These are phyloP conservation scores for Lamellibrachia satsuma DNA, from an alignment of 2,888 invertebrate species.

Conservation along the genomic window DNA sequence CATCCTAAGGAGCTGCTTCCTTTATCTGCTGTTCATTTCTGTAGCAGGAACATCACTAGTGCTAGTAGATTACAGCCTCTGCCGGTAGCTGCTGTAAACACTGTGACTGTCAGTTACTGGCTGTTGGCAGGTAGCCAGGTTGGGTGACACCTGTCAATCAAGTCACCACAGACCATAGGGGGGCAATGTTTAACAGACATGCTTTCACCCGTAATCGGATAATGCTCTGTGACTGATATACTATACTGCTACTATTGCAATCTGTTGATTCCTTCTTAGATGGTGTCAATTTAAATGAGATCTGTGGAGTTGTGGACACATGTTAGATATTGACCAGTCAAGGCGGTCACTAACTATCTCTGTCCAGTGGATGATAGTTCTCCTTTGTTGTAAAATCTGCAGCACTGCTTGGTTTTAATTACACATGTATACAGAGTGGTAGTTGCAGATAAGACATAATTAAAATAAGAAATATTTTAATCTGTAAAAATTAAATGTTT, in stretches of 20 bases:
- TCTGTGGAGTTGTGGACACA: not conserved
- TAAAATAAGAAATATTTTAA: no score
- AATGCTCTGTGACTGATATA: not conserved
- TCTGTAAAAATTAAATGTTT: no score
- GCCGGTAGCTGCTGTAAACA: not conserved
- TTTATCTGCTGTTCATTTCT: conserved; percentile 5
- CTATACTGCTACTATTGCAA: not conserved
- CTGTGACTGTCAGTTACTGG: not conserved
- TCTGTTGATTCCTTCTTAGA: not conserved
- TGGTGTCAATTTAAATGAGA: not conserved
- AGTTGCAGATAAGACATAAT: no score
- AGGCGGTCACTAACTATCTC: not conserved
- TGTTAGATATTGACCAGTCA: not conserved
- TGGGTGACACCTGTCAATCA: conserved; percentile 10
- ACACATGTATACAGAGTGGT: no score
- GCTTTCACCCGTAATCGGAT: not conserved
- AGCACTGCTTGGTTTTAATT: no score
- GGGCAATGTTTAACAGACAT: not conserved
- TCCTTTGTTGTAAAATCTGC: not conserved
- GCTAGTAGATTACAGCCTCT: not conserved
- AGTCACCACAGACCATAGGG: not conserved
- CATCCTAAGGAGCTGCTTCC: not conserved
- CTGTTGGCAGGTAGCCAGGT: not conserved
- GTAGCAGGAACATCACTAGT: not conserved
- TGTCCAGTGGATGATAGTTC: not conserved